Evolutionary conservation across 2,888 invertebrate genomes (phyloP).

Genomic region (Teinopalpus imperialis): DNA sequence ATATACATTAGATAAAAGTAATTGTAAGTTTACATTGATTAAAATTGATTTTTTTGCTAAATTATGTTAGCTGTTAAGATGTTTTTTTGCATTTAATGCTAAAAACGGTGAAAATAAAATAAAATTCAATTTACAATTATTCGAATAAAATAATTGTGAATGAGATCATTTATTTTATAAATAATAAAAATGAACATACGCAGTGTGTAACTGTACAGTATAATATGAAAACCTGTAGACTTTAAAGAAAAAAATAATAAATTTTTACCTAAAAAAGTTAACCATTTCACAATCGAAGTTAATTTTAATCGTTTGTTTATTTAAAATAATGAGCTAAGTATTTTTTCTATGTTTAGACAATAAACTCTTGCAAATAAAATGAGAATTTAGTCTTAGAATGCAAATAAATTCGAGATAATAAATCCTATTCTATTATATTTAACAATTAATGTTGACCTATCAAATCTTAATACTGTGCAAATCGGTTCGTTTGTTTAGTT

Average conservation of each 20-base stretch:
- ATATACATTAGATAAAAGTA: no score
- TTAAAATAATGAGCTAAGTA: no score
- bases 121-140: constrained; percentile 18
- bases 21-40: no score
- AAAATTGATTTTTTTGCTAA: no score
- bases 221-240: no score
- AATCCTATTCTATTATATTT: background rate
- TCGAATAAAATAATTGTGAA: constrained; percentile 14
- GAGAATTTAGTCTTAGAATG: background rate
- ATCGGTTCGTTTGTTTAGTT: constrained; percentile 6
- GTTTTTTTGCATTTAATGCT: no score
- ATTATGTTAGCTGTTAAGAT: no score
- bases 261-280: no score
- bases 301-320: no score
- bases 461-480: constrained; percentile 21
- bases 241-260: no score
- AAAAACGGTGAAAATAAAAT: background rate
- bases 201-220: constrained; percentile 21
- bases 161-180: constrained; percentile 30
- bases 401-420: background rate
- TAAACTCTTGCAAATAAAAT: background rate
- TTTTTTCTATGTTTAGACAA: no score
- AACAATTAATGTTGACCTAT: constrained; percentile 9
- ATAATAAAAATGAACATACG: constrained; percentile 19
- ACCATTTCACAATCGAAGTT: no score